These are phyloP conservation scores for Neodiprion lecontei DNA, from an alignment of 1,140 invertebrate species.

Conservation along the genomic window DNA sequence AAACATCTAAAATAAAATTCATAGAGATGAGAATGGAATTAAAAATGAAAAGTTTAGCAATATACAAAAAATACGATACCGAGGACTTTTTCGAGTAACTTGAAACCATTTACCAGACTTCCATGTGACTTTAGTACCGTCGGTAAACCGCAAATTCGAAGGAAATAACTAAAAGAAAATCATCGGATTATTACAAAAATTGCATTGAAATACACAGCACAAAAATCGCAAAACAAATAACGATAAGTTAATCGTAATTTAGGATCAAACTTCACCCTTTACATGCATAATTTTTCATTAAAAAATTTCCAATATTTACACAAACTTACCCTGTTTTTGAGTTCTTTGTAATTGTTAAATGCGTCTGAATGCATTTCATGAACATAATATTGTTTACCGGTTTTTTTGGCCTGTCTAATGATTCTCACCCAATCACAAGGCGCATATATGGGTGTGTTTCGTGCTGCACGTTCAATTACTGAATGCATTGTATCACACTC, in stretches of 20 bases:
- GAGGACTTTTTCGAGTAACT: not conserved
- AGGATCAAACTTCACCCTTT: not conserved
- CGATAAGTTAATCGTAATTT: not conserved
- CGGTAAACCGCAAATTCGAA: not conserved
- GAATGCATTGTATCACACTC: conserved; percentile 15
- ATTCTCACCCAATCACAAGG: not conserved
- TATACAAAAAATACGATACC: not conserved
- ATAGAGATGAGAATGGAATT: not conserved
- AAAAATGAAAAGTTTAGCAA: not conserved
- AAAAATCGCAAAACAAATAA: not conserved
- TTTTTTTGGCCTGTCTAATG: not conserved
- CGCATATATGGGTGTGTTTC: conserved; percentile 7
- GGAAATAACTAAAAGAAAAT: conserved; percentile 12
- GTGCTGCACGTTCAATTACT: conserved; percentile 11
- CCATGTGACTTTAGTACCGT: conserved; percentile 15
- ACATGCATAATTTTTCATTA: not conserved
- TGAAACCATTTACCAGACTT: not conserved
- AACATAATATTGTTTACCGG: not conserved
- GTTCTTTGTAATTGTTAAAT: not conserved
- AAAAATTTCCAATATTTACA: not conserved
- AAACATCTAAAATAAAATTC: not conserved
- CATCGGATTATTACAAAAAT: conserved; percentile 4
- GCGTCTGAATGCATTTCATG: not conserved
- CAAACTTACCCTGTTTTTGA: not conserved
- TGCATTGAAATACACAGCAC: not conserved